phyloP scores from a whole-genome alignment of 2,113 vertebrate species.

The Otis tarda region DNA sequence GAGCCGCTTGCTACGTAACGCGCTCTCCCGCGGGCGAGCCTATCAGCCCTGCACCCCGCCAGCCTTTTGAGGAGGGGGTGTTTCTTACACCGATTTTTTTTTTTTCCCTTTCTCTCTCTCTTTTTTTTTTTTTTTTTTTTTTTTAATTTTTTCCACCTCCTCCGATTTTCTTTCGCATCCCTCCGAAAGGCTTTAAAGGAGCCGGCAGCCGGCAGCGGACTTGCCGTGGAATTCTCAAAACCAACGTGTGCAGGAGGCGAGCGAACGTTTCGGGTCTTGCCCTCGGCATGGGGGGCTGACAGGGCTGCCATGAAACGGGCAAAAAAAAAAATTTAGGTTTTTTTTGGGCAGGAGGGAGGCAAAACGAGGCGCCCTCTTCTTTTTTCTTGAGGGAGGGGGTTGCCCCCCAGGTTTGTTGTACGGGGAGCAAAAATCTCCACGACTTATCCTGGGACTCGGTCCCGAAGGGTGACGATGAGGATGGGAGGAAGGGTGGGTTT shows the following conservation, averaged over 20 bases:
- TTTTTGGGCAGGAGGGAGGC: too few relatives aligned
- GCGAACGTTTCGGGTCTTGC: background rate
- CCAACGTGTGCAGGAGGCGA: background rate
- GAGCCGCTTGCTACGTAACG: too few relatives aligned
- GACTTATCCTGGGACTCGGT: background rate
- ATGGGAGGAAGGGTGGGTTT: background rate
- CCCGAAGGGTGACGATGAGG: background rate
- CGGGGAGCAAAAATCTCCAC: fast-evolving
- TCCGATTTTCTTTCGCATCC: constrained; percentile 36
- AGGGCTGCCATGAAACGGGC: too few relatives aligned
- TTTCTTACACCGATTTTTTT: too few relatives aligned
- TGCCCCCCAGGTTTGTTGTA: background rate
- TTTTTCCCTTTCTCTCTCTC: too few relatives aligned
- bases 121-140: background rate
- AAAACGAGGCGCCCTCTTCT: too few relatives aligned
- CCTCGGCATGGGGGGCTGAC: background rate
- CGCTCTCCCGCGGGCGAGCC: too few relatives aligned
- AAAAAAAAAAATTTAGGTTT: too few relatives aligned
- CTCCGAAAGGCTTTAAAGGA: constrained; percentile 33
- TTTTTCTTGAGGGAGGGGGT: background rate
- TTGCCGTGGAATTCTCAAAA: background rate
- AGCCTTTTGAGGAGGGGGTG: too few relatives aligned
- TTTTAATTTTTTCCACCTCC: background rate
- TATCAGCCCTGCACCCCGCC: too few relatives aligned
- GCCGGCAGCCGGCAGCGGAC: background rate